Evolutionary conservation across 1,140 invertebrate genomes (phyloP).

Genomic region (Cepaea nemoralis): DNA sequence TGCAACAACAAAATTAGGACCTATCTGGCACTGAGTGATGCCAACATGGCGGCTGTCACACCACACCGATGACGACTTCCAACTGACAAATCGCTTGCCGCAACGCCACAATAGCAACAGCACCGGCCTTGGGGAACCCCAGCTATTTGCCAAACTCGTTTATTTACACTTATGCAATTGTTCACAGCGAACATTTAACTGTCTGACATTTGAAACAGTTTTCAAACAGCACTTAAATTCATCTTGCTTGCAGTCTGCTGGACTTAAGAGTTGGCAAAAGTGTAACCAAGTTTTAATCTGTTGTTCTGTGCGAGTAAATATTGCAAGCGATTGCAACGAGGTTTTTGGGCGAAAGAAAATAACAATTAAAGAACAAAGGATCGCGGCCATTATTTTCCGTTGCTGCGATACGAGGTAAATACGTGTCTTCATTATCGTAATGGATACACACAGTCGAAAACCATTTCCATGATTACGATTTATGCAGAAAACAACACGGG

Average conservation of each 20-base stretch:
- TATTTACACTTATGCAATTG: constrained; percentile 14
- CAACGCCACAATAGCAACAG: constrained; percentile 9
- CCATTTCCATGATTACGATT: constrained; percentile 28
- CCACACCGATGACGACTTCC: too few relatives aligned
- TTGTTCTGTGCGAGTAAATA: constrained; percentile 16
- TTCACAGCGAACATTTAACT: constrained; percentile 2
- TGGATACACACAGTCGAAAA: constrained; percentile 29
- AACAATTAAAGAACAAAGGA: constrained; percentile 33
- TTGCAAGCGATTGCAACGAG: not conserved
- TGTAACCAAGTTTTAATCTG: constrained; percentile 29
- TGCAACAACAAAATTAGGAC: too few relatives aligned
- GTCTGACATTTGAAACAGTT: constrained; percentile 20
- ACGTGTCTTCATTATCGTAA: constrained; percentile 31
- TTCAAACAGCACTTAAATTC: constrained; percentile 16
- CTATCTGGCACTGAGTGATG: too few relatives aligned
- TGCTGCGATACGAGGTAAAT: constrained; percentile 3
- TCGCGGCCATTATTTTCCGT: constrained; percentile 12
- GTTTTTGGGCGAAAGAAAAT: constrained; percentile 7
- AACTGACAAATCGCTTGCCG: too few relatives aligned
- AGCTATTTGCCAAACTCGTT: constrained; percentile 6
- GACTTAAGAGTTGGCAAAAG: constrained; percentile 28
- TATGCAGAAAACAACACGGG: constrained; percentile 10
- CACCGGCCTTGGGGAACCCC: not conserved
- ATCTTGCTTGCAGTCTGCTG: constrained; percentile 14
- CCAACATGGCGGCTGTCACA: too few relatives aligned